Evolutionary conservation across 2,797 vertebrate genomes (phyloP), one percentile per base, ranked within the genome.

Genomic region (Periophthalmus magnuspinnatus): DNA sequence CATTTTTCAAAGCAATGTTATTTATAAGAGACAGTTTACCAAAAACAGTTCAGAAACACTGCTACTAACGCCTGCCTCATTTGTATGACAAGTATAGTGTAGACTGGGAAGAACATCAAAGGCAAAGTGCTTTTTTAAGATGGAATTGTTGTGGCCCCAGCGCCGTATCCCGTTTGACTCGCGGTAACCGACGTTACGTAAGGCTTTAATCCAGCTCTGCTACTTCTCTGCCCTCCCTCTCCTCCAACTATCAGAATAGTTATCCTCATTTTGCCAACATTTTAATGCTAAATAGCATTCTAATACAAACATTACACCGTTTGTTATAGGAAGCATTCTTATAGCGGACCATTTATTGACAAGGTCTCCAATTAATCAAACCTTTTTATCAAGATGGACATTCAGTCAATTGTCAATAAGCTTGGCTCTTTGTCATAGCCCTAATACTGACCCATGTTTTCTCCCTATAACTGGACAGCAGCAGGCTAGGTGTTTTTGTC

Each of bases 141-240:
- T 45, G 80, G 65, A 78, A 80, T 84, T 69, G 79, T 65, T 86
- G 69, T 80, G 70, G 79, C 76, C 74, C 24, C 61, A 47, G 79
- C 77, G 80, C 72, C 68, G 65, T 81, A 76, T 83, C 75, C 70
- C 71, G 78, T 75, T 83, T 82, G 78, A 81, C 78, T 81, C 41
- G 62, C 73, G 48, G 71, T 78, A 90, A 88, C 89, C 79, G 84
- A 85, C 81, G 82, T 91, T 90, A 89, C 78, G 59, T 87, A 91
- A 90, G 75, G 84, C 88, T 86, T 81, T 87, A 90, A 91, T 92
- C 90, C 90, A 89, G 89, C 86, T 88, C 86, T 84, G 84, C 81
- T 81, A 80, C 85, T 81, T 87, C 79, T 78, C 68, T 47, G 72
- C 78, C 67, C 47, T 74, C 32, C 58, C 70, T 65, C 71, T 62